Evolutionary conservation across 2,888 invertebrate genomes (phyloP).

Genomic region (Diplolepis rosae): DNA sequence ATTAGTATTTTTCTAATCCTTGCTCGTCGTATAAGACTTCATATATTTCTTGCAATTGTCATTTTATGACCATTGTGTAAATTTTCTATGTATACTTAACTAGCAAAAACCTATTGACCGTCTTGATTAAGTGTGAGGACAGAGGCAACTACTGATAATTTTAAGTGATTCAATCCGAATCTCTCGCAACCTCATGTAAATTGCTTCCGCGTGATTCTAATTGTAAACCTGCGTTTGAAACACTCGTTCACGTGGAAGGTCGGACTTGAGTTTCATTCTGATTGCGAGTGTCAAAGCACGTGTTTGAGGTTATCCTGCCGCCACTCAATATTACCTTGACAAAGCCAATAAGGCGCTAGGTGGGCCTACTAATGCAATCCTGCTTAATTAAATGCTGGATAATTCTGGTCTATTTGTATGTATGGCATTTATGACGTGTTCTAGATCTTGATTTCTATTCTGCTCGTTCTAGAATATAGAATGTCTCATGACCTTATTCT

Average conservation of each 20-base stretch:
- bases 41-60: too few species aligned
- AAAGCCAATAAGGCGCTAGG: neutral
- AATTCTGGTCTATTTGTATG: too few species aligned
- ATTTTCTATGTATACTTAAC: too few species aligned
- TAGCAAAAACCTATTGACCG: neutral
- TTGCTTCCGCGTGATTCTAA: slow-evolving; percentile 45
- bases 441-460: too few species aligned
- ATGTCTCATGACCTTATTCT: too few species aligned
- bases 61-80: too few species aligned
- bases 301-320: slow-evolving; percentile 11
- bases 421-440: too few species aligned
- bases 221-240: slow-evolving; percentile 36
- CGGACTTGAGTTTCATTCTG: slow-evolving; percentile 41
- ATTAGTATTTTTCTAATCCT: too few species aligned
- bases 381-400: neutral
- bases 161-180: slow-evolving; percentile 44
- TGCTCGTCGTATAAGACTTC: too few species aligned
- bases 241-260: slow-evolving; percentile 37
- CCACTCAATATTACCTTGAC: neutral
- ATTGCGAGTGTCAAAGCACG: slow-evolving; percentile 48
- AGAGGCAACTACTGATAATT: neutral
- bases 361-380: neutral
- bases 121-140: neutral
- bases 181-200: slow-evolving; percentile 48
- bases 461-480: too few species aligned